phyloP scores from a whole-genome alignment of 2,113 vertebrate species.

The Origma solitaria region DNA sequence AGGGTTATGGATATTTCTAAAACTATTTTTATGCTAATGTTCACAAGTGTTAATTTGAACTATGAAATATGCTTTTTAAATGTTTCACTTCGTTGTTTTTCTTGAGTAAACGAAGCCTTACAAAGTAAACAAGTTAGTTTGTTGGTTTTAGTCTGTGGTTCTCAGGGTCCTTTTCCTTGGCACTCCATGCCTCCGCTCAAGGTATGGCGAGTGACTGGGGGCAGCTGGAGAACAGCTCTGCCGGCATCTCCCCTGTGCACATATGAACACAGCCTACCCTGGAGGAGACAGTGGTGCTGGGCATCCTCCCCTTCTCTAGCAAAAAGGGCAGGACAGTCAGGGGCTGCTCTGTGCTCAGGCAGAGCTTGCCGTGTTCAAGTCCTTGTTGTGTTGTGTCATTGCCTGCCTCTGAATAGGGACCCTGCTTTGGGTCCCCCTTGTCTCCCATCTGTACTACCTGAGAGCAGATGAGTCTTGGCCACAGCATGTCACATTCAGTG shows the following conservation, averaged over 20 bases:
- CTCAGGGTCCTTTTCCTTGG: not conserved
- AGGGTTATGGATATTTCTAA: not conserved
- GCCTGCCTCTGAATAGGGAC: not conserved
- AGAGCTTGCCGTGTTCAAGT: accelerated
- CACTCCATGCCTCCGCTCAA: not conserved
- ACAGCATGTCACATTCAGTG: not conserved
- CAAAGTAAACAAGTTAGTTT: not conserved
- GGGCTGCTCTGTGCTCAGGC: not conserved
- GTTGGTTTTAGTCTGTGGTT: not conserved
- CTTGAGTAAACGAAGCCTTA: not conserved
- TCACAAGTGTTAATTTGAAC: not conserved
- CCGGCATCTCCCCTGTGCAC: not conserved
- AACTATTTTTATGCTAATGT: not conserved
- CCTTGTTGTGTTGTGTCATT: not conserved
- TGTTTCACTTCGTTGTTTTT: not conserved
- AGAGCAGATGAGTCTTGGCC: not conserved
- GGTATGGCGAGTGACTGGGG: not conserved
- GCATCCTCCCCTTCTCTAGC: not conserved
- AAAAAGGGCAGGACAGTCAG: not conserved
- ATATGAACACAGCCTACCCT: accelerated
- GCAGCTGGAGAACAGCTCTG: not conserved
- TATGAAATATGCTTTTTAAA: not conserved
- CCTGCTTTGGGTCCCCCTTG: not conserved
- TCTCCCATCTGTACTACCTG: not conserved
- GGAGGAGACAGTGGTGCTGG: not conserved